Base-by-base conservation (phyloP, 2,113 vertebrate species). In the Stictonetta naevosa region DNA sequence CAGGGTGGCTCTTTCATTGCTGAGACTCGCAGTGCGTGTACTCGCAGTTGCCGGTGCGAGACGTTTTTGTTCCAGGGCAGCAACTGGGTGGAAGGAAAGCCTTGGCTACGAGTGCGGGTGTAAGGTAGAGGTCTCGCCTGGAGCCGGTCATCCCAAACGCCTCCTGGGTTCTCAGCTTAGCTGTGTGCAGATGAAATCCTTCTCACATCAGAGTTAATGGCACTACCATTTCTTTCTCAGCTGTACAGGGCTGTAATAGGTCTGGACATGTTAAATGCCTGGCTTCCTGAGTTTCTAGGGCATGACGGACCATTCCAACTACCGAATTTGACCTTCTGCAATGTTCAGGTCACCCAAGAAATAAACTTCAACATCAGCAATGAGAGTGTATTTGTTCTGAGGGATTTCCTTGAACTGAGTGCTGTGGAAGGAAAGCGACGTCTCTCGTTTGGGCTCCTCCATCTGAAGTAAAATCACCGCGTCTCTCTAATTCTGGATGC, bases 281-380 rank as follows among this genome's bases (percentile, higher is more conserved):
- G 10, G 8, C 33, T 31, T 68, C 7, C 34, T 52, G 42, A 28
- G 26, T 34, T 33, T 44, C 75, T 64, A 48, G 58, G 18, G 34
- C 60, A 25, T 53, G 34, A 2, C 15, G 2, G 7, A 38, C 48
- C 6, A 3, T 77, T 81, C 29, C 62, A 11, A 25, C 0, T 0
- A 10, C 18, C 48, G 29, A 29, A 67, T 72, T 64, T 91, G 33
- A 63, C 19, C 48, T 72, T 2, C 50, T 82, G 42, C 19, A 4
- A 64, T 68, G 42, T 48, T 68, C 36, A 22, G 17, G 50, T 75
- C 48, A 26, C 14, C 10, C 33, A 46, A 20, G 64, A 67, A 36
- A 21, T 5, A 36, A 25, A 4, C 25, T 88, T 74, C 46, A 28
- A 13, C 36, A 11, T 72, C n/a, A 53, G 18, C 6, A 0, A 20